Base-by-base conservation (phyloP, 2,888 invertebrate genomes). In the Eurytoma californica region DNA sequence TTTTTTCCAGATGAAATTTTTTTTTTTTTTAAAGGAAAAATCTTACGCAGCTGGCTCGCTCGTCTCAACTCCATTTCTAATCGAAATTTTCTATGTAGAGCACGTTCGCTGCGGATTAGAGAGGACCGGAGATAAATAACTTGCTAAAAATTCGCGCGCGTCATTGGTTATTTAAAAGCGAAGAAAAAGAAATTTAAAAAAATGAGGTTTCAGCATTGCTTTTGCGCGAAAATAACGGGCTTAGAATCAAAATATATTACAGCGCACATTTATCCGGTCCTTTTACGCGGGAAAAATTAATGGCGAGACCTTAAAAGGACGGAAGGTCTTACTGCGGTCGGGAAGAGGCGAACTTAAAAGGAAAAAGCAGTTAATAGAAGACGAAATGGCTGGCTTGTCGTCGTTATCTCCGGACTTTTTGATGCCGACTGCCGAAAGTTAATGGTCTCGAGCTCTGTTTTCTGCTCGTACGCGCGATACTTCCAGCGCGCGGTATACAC, bases 341-440 rank as follows among this genome's bases (percentile, higher is more conserved):
- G 63, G 1, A 7, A 39, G 39, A 7, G 9, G 39, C 39, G 39
- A 39, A 18, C 72, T 60, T 74, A 58, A 67, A 74, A 67, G 67
- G 58, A 74, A 58, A 67, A 67, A 58, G 20, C 67, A 74, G 74
- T 74, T 74, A 67, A 66, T 28, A 51, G 67, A 67, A 67, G 74
- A 66, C 57, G 57, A 57, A 73, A 65, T 39, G 61, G 65, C 65
- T 47, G 20, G 57, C 47, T 16, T 24, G 65, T 66, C 39, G 39
- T 47, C 47, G 16, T 60, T 53, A 49, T 60, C n/a, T 61, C 39
- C 51, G 18, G 14, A 3, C n/a, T 18, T 39, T 60, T 67, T 60
- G 2, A 57, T 20, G 18, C 14, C 16, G 16, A 4, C 13, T 28
- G 60, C 39, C 30, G 20, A 68, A 53, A 75, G 66, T 39, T 39